phyloP scores from a whole-genome alignment of 2,113 vertebrate genomes.

The Gavia stellata region DNA sequence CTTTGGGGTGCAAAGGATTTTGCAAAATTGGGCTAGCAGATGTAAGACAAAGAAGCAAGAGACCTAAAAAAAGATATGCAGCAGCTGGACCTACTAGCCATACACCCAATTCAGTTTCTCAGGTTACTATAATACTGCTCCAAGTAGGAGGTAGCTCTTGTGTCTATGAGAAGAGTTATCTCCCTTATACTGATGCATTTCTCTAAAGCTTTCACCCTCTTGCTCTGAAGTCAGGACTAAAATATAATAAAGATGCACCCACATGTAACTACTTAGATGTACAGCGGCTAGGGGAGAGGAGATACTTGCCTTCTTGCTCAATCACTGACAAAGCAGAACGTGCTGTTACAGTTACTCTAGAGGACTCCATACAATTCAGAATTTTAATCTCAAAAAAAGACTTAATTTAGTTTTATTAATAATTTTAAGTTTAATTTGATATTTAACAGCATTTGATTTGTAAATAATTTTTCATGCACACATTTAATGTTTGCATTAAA shows the following conservation, averaged over 20 bases:
- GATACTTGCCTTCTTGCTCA: neutral
- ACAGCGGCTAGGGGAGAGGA: neutral
- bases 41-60: neutral
- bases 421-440: neutral
- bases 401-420: neutral
- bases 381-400: neutral
- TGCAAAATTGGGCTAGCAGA: neutral
- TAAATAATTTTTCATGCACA: neutral
- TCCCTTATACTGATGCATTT: neutral
- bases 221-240: neutral
- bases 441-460: neutral
- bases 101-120: neutral
- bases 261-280: neutral
- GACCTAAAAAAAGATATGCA: neutral
- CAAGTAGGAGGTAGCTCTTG: neutral
- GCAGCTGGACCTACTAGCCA: neutral
- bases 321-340: neutral
- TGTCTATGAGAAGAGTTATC: neutral
- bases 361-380: neutral
- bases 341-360: neutral
- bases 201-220: neutral
- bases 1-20: neutral
- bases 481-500: neutral
- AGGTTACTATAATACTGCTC: neutral
- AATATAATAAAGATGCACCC: neutral